phyloP scores from a whole-genome alignment of 1,140 invertebrate genomes.

The Cyclina sinensis region DNA sequence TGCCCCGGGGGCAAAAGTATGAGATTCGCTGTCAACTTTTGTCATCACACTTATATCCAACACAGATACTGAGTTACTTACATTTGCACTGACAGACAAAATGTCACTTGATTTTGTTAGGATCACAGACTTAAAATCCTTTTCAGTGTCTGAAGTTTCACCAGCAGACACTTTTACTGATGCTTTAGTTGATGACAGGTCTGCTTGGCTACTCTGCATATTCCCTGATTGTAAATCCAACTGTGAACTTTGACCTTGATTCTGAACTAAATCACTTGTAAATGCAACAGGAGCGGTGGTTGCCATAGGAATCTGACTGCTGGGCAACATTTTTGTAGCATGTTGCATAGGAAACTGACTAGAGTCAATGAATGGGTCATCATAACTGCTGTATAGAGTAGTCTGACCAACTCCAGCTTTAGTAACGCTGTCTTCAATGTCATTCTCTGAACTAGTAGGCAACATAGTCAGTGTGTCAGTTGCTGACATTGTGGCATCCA shows the following conservation, averaged over 20 bases:
- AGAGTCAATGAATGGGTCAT: constrained; percentile 6
- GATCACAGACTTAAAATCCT: background rate
- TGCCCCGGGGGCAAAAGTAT: background rate
- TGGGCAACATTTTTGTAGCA: constrained; percentile 39
- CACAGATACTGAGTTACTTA: background rate
- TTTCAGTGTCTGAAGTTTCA: background rate
- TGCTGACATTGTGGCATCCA: constrained; percentile 5
- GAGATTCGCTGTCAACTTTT: background rate
- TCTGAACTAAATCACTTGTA: background rate
- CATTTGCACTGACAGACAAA: background rate
- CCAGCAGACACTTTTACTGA: background rate
- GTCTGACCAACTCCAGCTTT: background rate
- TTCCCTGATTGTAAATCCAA: constrained; percentile 17
- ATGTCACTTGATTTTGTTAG: constrained; percentile 1
- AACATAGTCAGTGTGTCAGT: background rate
- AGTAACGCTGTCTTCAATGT: background rate
- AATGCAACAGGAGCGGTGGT: constrained; percentile 38
- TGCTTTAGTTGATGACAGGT: background rate
- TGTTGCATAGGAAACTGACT: constrained; percentile 66
- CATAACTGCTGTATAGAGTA: constrained; percentile 1
- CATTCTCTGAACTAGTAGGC: background rate
- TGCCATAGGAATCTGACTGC: constrained; percentile 28
- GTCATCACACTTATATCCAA: background rate
- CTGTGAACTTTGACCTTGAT: background rate
- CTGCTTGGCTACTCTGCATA: background rate